Base-by-base conservation (phyloP, 2,888 invertebrate species). In the Lasioglossum marginatum region DNA sequence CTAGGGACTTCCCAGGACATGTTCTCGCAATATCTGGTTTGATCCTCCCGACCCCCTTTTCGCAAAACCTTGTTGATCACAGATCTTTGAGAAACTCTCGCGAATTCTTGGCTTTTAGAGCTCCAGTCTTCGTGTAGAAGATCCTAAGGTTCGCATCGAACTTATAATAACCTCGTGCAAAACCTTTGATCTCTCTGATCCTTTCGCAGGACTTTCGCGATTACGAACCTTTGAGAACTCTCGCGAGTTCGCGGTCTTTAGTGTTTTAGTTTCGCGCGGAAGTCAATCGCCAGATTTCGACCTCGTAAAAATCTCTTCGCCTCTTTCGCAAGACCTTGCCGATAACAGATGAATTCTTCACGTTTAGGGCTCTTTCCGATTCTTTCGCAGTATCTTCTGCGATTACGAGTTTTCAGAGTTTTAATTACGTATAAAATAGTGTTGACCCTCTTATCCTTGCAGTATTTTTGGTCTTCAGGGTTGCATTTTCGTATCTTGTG, bases 181-280 rank as follows among this genome's bases (percentile, higher is more conserved):
- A n/a, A 57, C 57, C 57, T 57, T 57, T 57, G n/a, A 57, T 57
- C 57, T 57, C n/a, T 4, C 57, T n/a, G n/a, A 57, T n/a, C 12
- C n/a, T 57, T 57, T n/a, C 57, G 57, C 57, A n/a, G n/a, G 12
- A n/a, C n/a, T 23, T 57, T 57, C n/a, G 4, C 12, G 57, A 57
- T 57, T 57, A 57, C n/a, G n/a, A 57, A 57, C 57, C n/a, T 57
- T 57, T n/a, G 57, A n/a, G 57, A 57, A 57, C 57, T 57, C 57
- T n/a, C 57, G 57, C 57, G n/a, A n/a, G 57, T 57, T 57, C 57
- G 4, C n/a, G n/a, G n/a, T 57, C 57, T 57, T 57, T n/a, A 3
- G 57, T n/a, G 57, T 57, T n/a, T 52, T 57, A 57, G n/a, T 57
- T 57, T 1, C 57, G 1, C 0, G 57, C 8, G n/a, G 10, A n/a